phyloP scores from a whole-genome alignment of 2,113 vertebrate genomes.

The Bostrychus sinensis region DNA sequence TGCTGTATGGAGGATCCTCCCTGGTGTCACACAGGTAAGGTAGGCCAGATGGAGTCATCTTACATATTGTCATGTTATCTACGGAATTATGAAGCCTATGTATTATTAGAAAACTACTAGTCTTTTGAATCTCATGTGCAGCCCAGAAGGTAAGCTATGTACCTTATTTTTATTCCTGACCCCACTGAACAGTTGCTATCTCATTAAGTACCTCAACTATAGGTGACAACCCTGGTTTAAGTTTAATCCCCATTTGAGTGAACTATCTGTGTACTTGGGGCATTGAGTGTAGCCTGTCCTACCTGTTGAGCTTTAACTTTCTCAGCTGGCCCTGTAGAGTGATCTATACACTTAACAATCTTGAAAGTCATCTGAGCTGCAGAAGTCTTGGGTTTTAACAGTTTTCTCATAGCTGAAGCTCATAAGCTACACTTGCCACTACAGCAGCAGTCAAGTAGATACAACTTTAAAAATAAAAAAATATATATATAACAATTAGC shows the following conservation, averaged over 20 bases:
- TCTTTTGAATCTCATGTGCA: slow-evolving; percentile 2
- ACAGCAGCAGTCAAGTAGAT: slow-evolving; percentile 38
- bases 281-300: slow-evolving; percentile 35
- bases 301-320: slow-evolving; percentile 64
- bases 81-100: slow-evolving; percentile 11
- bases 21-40: slow-evolving; percentile 44
- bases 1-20: slow-evolving; percentile 32
- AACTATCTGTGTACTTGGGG: slow-evolving; percentile 24
- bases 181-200: neutral
- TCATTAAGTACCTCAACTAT: neutral
- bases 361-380: slow-evolving; percentile 28
- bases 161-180: slow-evolving; percentile 23
- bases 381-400: slow-evolving; percentile 24
- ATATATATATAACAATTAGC: slow-evolving; percentile 12
- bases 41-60: slow-evolving; percentile 47
- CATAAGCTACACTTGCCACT: slow-evolving; percentile 36
- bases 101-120: neutral
- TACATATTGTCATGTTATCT: slow-evolving; percentile 19
- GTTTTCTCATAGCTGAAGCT: slow-evolving; percentile 27
- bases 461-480: slow-evolving; percentile 49
- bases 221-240: slow-evolving; percentile 57
- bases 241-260: slow-evolving; percentile 30
- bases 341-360: slow-evolving; percentile 17
- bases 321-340: slow-evolving; percentile 4
- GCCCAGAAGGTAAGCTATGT: slow-evolving; percentile 12